Base-by-base conservation (phyloP, 2,113 vertebrate genomes). In the Ceratotherium simum region DNA sequence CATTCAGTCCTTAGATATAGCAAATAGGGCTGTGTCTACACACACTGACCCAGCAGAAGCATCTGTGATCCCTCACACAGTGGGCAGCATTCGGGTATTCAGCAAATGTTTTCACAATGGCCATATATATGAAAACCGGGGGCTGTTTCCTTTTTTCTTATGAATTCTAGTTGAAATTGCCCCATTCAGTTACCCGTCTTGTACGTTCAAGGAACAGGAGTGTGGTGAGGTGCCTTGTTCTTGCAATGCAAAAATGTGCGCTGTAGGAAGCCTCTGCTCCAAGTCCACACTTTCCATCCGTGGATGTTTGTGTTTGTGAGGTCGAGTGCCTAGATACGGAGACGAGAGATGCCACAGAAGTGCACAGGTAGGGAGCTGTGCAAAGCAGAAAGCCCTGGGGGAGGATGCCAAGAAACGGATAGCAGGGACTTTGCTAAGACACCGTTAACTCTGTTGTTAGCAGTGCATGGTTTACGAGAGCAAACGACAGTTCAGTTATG, bases 281-380 rank as follows among this genome's bases (percentile, higher is more conserved):
- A 70, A 11, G 29, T 1, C 86, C 79, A 84, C 17, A 29, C 36
- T 29, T 75, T 58, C 17, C 20, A n/a, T 36, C n/a, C n/a, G 12
- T n/a, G 58, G 56, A 39, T 67, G 90, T 62, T 80, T 93, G 51
- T 95, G 93, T 89, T 75, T 96, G 25, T 29, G 48, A 70, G 33
- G 27, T 65, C 79, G 76, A 90, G 13, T 0, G 6, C 89, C 95
- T 91, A 46, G 81, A 86, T 65, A 95, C 72, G 73, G 62, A 31
- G 83, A 58, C 18, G 76, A 51, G 0, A 88, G 76, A 29, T 67
- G 69, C 62, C 27, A n/a, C 56, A 79, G 51, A 69, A 91, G 90
- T 20, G 72, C 67, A 64, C 0, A 64, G 76, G 75, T 18, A 64
- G 56, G 73, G 5, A 69, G 54, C 75, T 56, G 36, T 58, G 88